Evolutionary conservation across 2,113 vertebrate species (phyloP), one percentile per base, ranked within the genome.

Genomic region (Amphilophus citrinellus): DNA sequence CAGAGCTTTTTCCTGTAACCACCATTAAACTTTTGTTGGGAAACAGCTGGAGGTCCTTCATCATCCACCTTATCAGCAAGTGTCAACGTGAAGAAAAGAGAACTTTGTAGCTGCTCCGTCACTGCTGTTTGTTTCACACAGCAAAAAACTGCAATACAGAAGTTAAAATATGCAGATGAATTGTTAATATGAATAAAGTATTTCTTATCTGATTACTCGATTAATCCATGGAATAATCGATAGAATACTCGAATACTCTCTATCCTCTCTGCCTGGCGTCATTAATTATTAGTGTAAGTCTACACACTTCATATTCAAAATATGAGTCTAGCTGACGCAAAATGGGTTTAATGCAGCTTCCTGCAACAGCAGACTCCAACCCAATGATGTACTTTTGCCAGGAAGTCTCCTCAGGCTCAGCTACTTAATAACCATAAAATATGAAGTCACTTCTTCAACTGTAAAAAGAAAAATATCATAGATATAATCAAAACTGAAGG

Each of bases 401-500:
- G 5, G 42, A 73, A 30, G 57, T 57, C 32, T 84, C 57, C 20
- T 68, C 13, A n/a, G 20, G 61, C 35, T 30, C 11, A 6, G 59
- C 27, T 27, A 27, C 35, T 71, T 56, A 62, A 24, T 53, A 53
- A 53, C 44, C 66, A 53, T 30, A 32, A 73, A 73, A 53, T 73
- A 73, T 53, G 17, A 27, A 53, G 24, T 32, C 66, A 53, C 9
- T 50, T 50, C 24, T 47, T 68, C 56, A 32, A 39, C 61, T 62
- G n/a, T 18, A 35, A 37, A 18, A 39, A 24, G 22, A 30, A 11
- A 39, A 61, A 60, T 0, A 50, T 30, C 42, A 50, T 15, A 30
- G 42, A 50, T 50, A 73, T 73, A 73, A 20, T 50, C 44, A 73
- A 71, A 32, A 73, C 66, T 73, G 44, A 53, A 53, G 24, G 66